Percentiles rank a stretch among this genome's conserved stretches.
These are phyloP conservation scores for Apus apus DNA, from an alignment of 2,113 vertebrate genomes.

Conservation along the genomic window DNA sequence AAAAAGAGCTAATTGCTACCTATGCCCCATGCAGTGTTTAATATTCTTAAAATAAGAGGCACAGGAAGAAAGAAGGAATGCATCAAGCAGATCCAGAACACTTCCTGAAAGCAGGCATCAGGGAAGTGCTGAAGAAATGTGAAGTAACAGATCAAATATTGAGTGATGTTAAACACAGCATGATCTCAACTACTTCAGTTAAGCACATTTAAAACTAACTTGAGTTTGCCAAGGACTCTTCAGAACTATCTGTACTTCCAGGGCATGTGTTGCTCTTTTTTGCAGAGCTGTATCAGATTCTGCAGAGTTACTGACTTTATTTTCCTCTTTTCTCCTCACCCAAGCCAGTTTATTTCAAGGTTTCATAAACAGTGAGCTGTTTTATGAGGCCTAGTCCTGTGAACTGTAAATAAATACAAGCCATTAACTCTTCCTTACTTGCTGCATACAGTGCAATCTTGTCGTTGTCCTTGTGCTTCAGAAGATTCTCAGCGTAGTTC, in stretches of 20 bases:
- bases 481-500: conserved; percentile 95
- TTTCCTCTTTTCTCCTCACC: not conserved
- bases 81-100: not conserved
- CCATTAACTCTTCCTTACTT: conserved; percentile 76
- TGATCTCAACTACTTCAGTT: not conserved
- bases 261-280: not conserved
- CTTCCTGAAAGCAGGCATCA: not conserved
- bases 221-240: not conserved
- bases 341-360: not conserved
- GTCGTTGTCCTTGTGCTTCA: conserved; percentile 88
- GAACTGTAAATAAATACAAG: not conserved
- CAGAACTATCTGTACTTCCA: not conserved
- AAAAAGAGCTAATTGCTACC: not conserved
- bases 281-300: not conserved
- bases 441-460: conserved; percentile 92
- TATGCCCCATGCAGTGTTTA: not conserved
- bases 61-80: not conserved
- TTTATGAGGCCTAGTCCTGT: not conserved
- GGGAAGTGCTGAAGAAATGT: not conserved
- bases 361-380: not conserved
- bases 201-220: not conserved
- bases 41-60: not conserved
- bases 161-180: not conserved
- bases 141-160: not conserved
- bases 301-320: not conserved